A percentile compares a stretch with the other conserved stretches of the same genome.
phyloP scores from a whole-genome alignment of 2,797 vertebrate genomes.

The Sebastes steindachneri region DNA sequence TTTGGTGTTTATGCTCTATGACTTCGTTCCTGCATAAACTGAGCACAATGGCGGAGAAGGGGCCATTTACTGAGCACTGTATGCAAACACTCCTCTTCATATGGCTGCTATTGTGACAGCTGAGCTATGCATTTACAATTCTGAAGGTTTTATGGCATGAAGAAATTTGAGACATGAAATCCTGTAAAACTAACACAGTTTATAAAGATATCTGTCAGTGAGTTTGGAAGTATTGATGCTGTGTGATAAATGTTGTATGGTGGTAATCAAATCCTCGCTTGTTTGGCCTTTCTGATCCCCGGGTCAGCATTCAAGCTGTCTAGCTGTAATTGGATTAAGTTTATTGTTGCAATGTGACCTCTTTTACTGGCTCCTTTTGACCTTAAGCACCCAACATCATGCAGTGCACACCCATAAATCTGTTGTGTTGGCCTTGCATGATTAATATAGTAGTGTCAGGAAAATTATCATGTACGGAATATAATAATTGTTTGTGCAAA shows the following conservation, averaged over 20 bases:
- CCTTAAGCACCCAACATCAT: constrained; percentile 5
- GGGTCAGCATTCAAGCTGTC: constrained; percentile 21
- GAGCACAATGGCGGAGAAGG: background rate
- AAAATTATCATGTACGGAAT: background rate
- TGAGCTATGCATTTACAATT: background rate
- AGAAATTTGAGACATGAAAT: background rate
- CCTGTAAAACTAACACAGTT: background rate
- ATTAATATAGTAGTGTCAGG: background rate
- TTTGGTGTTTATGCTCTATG: background rate
- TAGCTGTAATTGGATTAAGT: constrained; percentile 35
- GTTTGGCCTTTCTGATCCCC: constrained; percentile 27
- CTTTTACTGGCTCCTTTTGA: constrained; percentile 38
- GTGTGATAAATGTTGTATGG: constrained; percentile 36
- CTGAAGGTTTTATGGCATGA: background rate
- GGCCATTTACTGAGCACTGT: background rate
- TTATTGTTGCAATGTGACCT: constrained; percentile 31
- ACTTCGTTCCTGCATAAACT: background rate
- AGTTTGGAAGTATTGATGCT: constrained; percentile 17
- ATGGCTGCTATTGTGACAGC: background rate
- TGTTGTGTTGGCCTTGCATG: background rate
- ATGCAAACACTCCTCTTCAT: background rate
- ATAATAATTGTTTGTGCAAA: background rate
- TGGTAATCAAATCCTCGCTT: constrained; percentile 32
- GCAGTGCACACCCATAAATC: constrained; percentile 11
- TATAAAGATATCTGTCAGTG: background rate